A percentile compares a stretch with the other conserved stretches of the same genome.
phyloP scores from a whole-genome alignment of 2,888 invertebrate species.

The Sepiola atlantica region DNA sequence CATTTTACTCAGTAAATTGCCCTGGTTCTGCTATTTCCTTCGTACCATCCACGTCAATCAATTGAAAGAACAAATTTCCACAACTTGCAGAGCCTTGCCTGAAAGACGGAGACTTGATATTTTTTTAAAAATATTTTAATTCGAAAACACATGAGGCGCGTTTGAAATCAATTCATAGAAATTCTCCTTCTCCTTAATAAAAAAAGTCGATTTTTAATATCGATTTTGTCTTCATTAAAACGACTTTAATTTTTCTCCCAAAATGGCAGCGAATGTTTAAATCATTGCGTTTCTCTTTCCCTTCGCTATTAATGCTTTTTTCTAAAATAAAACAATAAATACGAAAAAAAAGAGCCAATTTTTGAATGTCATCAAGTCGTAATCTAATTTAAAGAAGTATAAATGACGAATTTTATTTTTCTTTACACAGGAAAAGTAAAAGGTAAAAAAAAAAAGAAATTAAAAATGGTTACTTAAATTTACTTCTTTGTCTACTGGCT shows the following conservation, averaged over 20 bases:
- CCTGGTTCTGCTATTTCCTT: not conserved
- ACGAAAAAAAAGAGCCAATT: not conserved
- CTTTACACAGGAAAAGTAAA: not conserved
- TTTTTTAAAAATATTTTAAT: not conserved
- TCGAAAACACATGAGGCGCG: not conserved
- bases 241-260: not conserved
- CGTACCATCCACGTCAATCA: not conserved
- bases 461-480: not conserved
- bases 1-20: not conserved
- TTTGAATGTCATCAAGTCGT: not conserved
- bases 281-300: not conserved
- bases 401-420: not conserved
- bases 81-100: not conserved
- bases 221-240: slow-evolving; percentile 9
- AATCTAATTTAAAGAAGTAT: not conserved
- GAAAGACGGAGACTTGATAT: not conserved
- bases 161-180: not conserved
- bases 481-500: not conserved
- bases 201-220: not conserved
- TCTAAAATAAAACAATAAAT: not conserved
- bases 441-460: no score
- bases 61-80: not conserved
- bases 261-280: not conserved
- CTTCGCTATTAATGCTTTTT: not conserved
- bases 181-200: not conserved